Base-by-base conservation (phyloP, 2,113 vertebrate species). In the Solea solea region DNA sequence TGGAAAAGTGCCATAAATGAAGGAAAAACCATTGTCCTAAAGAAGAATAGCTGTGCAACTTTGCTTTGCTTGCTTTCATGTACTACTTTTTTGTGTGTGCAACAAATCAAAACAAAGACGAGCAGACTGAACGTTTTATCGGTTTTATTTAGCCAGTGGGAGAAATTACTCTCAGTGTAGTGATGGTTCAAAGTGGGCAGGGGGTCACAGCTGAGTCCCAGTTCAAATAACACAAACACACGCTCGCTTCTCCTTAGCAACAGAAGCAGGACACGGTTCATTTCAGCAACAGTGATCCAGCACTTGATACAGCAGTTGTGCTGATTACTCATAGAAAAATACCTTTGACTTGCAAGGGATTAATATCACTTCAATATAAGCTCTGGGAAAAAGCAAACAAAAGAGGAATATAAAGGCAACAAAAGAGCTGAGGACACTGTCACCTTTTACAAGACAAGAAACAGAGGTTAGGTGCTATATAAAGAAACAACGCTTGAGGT, bases 91-190 rank as follows among this genome's bases (percentile, higher is more conserved):
- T 1, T 3, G 28, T n/a, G 5, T 13, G n/a, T 7, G 1, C 8
- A 15, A 27, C 9, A 44, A 44, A 27, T 55, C 4, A 49, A 73
- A 76, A 34, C 50, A 39, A 39, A 69, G 9, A 51, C 4, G 7
- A 14, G 5, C 16, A 41, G 49, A 55, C 27, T 27, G 69, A 15
- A 28, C 3, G 34, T 34, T 34, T 34, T 34, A 50, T 53, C 39
- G 10, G 3, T 56, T 88, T 84, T 82, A 82, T 82, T 82, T 34
- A 72, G 51, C 59, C 50, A 63, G 56, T 28, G 45, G 42, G 59
- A 64, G 51, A 46, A 76, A 51, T 42, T 27, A 49, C 48, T 2
- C 34, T 34, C 34, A 2, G 34, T 34, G 34, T 34, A 34, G 5
- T 34, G 34, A 34, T 34, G 34, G 34, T 34, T 34, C 5, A 34